Conservation (phyloP, 2,888 invertebrate species). For the Orthonychiurus folsomi region DNA sequence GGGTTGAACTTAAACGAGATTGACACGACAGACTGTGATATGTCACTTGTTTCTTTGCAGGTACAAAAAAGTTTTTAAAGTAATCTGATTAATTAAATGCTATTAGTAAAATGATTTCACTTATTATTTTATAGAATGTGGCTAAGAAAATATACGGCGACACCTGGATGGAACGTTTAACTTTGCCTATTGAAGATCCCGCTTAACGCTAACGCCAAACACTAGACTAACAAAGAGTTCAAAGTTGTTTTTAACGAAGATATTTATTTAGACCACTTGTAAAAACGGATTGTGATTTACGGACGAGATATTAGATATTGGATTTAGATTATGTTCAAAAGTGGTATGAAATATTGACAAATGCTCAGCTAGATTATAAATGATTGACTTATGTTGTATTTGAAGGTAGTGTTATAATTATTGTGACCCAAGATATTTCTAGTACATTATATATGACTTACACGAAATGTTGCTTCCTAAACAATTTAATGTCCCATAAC, state of each 20-base stretch:
- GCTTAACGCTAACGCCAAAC: background rate
- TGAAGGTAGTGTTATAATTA: no score
- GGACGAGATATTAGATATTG: background rate
- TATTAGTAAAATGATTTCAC: background rate
- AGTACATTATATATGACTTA: no score
- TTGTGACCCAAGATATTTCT: background rate
- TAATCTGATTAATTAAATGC: background rate
- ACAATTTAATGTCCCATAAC: no score
- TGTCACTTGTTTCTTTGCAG: slow-evolving; percentile 80
- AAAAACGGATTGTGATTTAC: background rate
- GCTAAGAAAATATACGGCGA: slow-evolving; percentile 38
- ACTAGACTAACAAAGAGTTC: background rate
- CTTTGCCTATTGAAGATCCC: slow-evolving; percentile 16
- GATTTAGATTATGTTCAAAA: background rate
- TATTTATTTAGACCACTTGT: background rate
- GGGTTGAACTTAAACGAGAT: slow-evolving; percentile 85
- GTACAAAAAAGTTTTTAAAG: slow-evolving; percentile 42
- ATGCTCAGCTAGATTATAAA: background rate
- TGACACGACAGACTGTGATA: slow-evolving; percentile 92
- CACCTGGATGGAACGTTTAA: slow-evolving; percentile 29
- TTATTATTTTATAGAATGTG: slow-evolving; percentile 27
- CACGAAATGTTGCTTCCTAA: no score
- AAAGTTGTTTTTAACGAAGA: background rate
- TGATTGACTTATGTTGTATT: background rate
- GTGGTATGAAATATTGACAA: no score